phyloP scores from a whole-genome alignment of 2,888 invertebrate genomes.

The Drosophila pegasa region DNA sequence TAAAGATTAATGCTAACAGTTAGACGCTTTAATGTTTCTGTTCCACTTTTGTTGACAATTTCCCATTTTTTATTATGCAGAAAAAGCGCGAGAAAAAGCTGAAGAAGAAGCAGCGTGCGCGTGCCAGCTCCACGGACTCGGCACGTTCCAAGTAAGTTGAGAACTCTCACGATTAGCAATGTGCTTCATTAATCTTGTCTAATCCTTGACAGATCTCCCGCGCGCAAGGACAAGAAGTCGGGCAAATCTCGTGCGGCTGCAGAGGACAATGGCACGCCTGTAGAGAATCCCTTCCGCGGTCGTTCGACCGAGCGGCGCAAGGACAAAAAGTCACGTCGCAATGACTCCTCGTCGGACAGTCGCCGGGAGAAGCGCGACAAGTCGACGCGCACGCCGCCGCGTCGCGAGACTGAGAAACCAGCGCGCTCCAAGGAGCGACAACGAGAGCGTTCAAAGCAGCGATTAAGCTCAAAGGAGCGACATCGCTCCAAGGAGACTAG shows the following conservation, averaged over 20 bases:
- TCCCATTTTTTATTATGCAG: conserved; percentile 83
- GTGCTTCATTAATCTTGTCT: neutral
- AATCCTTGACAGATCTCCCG: conserved; percentile 64
- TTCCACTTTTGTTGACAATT: conserved; percentile 34
- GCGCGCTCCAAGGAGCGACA: conserved; percentile 37
- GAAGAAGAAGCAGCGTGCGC: conserved; percentile 85
- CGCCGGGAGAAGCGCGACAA: conserved; percentile 42
- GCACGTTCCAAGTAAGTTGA: conserved; percentile 86
- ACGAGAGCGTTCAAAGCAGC: conserved; percentile 38
- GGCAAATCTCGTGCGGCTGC: conserved; percentile 34
- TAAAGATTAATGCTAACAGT: conserved; percentile 56
- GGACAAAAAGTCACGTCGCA: conserved; percentile 51
- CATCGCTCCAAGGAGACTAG: conserved; percentile 47
- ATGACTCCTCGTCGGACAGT: conserved; percentile 62
- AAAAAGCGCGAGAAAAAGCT: conserved; percentile 87
- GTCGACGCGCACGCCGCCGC: conserved; percentile 30
- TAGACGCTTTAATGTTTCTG: conserved; percentile 43
- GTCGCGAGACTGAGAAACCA: conserved; percentile 11
- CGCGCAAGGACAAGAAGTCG: conserved; percentile 42
- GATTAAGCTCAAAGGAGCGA: conserved; percentile 19
- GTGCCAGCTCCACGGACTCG: conserved; percentile 86
- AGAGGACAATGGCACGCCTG: conserved; percentile 36
- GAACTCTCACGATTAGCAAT: neutral
- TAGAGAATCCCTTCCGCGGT: conserved; percentile 74
- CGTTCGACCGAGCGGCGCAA: conserved; percentile 78